These are phyloP conservation scores for Listronotus oregonensis DNA, from an alignment of 1,140 invertebrate genomes.

Conservation along the genomic window DNA sequence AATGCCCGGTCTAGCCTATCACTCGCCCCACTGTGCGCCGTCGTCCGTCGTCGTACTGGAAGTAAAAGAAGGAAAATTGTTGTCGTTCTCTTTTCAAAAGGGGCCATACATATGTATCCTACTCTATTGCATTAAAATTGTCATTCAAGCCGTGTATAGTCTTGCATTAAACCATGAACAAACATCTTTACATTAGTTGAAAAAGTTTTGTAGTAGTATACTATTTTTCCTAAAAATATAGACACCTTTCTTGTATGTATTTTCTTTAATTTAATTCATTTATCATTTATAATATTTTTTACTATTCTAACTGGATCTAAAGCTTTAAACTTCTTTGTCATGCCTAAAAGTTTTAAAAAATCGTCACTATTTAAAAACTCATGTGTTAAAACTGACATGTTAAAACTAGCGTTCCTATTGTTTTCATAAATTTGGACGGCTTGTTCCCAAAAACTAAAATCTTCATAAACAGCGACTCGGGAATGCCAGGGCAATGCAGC, in stretches of 20 bases:
- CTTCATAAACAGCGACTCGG: conserved; percentile 36
- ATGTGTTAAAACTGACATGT: conserved; percentile 43
- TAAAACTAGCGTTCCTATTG: conserved; percentile 38
- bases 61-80: too few species aligned
- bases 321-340: conserved; percentile 39
- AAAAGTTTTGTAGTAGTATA: too few species aligned
- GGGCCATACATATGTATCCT: too few species aligned
- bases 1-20: too few species aligned
- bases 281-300: conserved; percentile 8
- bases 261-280: conserved; percentile 14
- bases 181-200: too few species aligned
- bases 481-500: conserved; percentile 46
- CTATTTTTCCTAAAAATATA: too few species aligned
- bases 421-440: conserved; percentile 39
- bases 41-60: too few species aligned
- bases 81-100: too few species aligned
- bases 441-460: conserved; percentile 42
- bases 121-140: too few species aligned
- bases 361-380: conserved; percentile 42
- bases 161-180: too few species aligned
- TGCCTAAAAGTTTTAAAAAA: conserved; percentile 38
- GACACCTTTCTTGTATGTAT: neutral
- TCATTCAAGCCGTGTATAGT: too few species aligned
- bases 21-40: too few species aligned
- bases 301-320: conserved; percentile 29